phyloP scores from a whole-genome alignment of 2,797 vertebrate genomes.

The Dicrostonyx torquatus region DNA sequence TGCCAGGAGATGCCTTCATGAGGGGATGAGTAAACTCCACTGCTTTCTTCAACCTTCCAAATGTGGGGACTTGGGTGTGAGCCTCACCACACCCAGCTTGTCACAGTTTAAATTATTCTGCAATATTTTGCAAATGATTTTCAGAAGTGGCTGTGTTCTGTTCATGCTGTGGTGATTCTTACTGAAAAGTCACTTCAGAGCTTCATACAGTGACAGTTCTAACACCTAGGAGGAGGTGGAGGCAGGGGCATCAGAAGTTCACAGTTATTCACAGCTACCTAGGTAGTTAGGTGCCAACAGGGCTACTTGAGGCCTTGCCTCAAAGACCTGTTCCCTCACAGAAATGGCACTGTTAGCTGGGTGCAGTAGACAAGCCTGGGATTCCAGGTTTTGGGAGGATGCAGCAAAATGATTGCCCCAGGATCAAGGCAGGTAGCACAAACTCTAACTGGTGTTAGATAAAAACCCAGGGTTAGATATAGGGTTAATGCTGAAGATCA shows the following conservation, averaged over 20 bases:
- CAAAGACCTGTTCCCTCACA: background rate
- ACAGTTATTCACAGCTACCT: background rate
- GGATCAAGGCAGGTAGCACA: background rate
- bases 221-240: background rate
- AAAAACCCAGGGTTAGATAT: too few species aligned
- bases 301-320: background rate
- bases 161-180: constrained; percentile 36
- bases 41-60: background rate
- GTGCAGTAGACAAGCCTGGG: background rate
- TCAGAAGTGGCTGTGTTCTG: background rate
- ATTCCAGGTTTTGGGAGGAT: background rate
- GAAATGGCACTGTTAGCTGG: background rate
- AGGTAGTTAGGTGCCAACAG: background rate
- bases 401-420: background rate
- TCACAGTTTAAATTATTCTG: constrained; percentile 51
- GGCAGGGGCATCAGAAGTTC: background rate
- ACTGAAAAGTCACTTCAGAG: constrained; percentile 14
- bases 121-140: constrained; percentile 50
- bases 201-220: background rate
- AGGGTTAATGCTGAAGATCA: too few species aligned
- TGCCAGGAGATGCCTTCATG: background rate
- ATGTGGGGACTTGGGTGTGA: background rate
- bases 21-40: background rate
- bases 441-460: too few species aligned
- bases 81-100: background rate